A percentile compares a stretch with the other conserved stretches of the same genome.
These are phyloP conservation scores for Akabosia matsudoensis DNA, from an alignment of 1,140 invertebrate species.

Conservation along the genomic window DNA sequence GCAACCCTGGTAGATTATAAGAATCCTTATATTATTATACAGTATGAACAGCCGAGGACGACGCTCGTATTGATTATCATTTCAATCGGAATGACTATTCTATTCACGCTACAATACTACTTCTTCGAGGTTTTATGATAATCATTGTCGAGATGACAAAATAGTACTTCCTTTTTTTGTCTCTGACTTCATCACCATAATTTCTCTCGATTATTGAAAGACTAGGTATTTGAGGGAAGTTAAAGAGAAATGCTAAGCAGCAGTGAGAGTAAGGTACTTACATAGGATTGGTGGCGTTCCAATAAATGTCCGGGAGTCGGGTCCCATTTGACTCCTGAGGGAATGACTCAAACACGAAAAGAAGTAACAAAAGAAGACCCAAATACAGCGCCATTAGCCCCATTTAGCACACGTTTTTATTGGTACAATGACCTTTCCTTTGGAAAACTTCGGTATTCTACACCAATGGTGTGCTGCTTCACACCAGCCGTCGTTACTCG, in stretches of 20 bases:
- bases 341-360: conserved; percentile 57
- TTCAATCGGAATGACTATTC: neutral
- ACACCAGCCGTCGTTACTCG: too few species aligned
- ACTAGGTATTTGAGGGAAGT: neutral
- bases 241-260: neutral
- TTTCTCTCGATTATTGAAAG: neutral
- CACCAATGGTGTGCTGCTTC: too few species aligned
- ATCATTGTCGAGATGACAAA: neutral
- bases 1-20: too few species aligned
- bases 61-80: neutral
- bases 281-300: conserved; percentile 62
- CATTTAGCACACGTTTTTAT: conserved; percentile 30
- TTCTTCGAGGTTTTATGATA: neutral
- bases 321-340: conserved; percentile 57
- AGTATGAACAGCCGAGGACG: neutral
- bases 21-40: too few species aligned
- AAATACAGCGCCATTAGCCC: conserved; percentile 54
- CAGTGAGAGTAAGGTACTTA: conserved; percentile 49
- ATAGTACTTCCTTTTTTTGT: neutral
- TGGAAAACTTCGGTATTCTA: too few species aligned
- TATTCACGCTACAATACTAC: conserved; percentile 1
- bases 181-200: neutral
- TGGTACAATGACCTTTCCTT: neutral
- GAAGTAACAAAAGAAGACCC: conserved; percentile 56
- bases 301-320: conserved; percentile 59